Evolutionary conservation across 1,140 invertebrate genomes (phyloP), one percentile per base, ranked within the genome.

Genomic region (Caerostris darwini): DNA sequence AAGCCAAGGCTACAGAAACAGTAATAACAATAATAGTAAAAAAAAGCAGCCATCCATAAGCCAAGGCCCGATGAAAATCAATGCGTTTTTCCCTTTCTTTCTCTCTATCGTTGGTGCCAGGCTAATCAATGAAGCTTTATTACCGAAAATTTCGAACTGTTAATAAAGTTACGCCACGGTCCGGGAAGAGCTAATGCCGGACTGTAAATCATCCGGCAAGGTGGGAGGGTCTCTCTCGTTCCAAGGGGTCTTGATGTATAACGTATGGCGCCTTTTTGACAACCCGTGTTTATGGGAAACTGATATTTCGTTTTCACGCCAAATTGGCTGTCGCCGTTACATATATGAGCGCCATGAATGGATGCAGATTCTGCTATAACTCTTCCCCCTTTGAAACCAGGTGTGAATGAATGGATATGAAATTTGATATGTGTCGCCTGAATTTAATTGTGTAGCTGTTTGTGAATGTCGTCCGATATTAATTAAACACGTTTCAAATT

Each of bases 261-360:
- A 57, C 17, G 57, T 53, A 61, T 81, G 90, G 90, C 90, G 90
- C 69, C 90, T 91, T 91, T 91, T 91, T 91, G 90, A 91, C 90
- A 91, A 91, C 90, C 90, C 57, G 54, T 91, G 90, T 91, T 91
- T 91, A 91, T 91, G 90, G 59, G 90, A 91, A 77, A 77, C 90
- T 91, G 90, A 91, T 91, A 91, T 91, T 91, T 91, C 90, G 90
- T 91, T 91, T 91, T 91, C 90, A 91, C 90, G 90, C 90, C 71
- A 91, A 91, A 91, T 91, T 91, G 90, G 90, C 90, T 82, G 90
- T 81, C 71, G 69, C 58, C 57, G 71, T 77, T 57, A 85, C 83
- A 85, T 85, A n/a, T 85, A 85, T 85, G 83, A 7, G n/a, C 83
- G 83, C 83, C 83, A 85, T 17, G 56, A 85, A 59, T 57, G 83